Evolutionary conservation across 1,140 invertebrate genomes (phyloP).

Genomic region (Hyphantria cunea): DNA sequence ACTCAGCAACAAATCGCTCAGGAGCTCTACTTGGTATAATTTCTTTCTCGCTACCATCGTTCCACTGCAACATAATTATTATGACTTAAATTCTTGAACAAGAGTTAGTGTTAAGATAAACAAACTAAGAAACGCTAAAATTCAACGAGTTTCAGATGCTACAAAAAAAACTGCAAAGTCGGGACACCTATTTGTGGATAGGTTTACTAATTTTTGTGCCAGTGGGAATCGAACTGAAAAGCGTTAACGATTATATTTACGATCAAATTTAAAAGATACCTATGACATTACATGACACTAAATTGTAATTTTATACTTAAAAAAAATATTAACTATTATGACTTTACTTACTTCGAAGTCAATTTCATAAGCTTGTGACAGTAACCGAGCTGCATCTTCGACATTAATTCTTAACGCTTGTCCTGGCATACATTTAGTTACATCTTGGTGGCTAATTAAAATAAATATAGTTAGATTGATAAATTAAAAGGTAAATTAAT

Average conservation of each 20-base stretch:
- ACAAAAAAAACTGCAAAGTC: no score
- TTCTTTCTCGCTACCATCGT: slow-evolving; percentile 35
- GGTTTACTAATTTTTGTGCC: no score
- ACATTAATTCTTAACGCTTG: slow-evolving; percentile 71
- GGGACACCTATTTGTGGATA: no score
- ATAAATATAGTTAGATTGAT: background rate
- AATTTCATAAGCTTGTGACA: slow-evolving; percentile 66
- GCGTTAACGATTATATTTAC: no score
- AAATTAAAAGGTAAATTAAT: background rate
- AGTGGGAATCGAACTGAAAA: no score
- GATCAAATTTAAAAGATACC: no score
- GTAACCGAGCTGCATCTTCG: slow-evolving; percentile 63
- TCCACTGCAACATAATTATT: slow-evolving; percentile 44
- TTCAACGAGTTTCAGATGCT: no score
- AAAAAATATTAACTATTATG: no score
- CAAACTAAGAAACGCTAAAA: no score
- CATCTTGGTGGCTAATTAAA: slow-evolving; percentile 65
- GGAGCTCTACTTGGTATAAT: slow-evolving; percentile 31
- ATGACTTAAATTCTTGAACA: background rate
- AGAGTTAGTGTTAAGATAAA: background rate
- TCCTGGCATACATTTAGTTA: slow-evolving; percentile 71
- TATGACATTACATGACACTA: no score
- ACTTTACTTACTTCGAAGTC: slow-evolving; percentile 61
- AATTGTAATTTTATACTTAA: no score
- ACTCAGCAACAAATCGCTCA: slow-evolving; percentile 36